phyloP scores from a whole-genome alignment of 2,888 invertebrate species.

The Endomychus coccineus region DNA sequence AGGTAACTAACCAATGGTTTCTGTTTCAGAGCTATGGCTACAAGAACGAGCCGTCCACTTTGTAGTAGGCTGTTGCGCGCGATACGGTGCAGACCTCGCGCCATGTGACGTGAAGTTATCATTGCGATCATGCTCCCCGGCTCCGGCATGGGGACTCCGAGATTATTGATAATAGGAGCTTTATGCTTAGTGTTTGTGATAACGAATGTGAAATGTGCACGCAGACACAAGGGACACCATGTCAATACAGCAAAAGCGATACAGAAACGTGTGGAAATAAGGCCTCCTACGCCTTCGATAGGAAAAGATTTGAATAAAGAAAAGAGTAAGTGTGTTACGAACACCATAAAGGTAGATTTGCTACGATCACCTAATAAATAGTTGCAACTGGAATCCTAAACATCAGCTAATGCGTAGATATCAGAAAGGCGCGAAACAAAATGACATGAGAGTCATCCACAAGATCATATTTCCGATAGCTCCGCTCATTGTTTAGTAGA shows the following conservation, averaged over 20 bases:
- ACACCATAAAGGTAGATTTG: no score
- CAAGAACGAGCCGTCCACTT: conserved; percentile 7
- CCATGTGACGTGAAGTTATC: conserved; percentile 25
- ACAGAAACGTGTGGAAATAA: conserved; percentile 11
- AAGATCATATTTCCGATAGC: no score
- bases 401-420: no score
- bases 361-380: no score
- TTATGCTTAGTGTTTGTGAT: conserved; percentile 22
- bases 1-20: conserved; percentile 26
- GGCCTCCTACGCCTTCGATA: conserved; percentile 11
- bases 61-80: conserved; percentile 28
- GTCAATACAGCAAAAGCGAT: conserved; percentile 12
- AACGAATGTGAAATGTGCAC: conserved; percentile 20
- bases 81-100: conserved; percentile 23
- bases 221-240: conserved; percentile 19
- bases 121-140: conserved; percentile 21
- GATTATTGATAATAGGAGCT: conserved; percentile 11
- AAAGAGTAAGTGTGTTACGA: conserved; percentile 43
- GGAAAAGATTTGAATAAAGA: conserved; percentile 37
- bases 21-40: conserved; percentile 28
- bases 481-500: no score
- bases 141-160: conserved; percentile 23
- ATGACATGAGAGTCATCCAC: no score
- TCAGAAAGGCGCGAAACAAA: no score
- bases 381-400: no score